Base-by-base conservation (phyloP, 2,888 invertebrate genomes). In the Hoplodrina blanda region DNA sequence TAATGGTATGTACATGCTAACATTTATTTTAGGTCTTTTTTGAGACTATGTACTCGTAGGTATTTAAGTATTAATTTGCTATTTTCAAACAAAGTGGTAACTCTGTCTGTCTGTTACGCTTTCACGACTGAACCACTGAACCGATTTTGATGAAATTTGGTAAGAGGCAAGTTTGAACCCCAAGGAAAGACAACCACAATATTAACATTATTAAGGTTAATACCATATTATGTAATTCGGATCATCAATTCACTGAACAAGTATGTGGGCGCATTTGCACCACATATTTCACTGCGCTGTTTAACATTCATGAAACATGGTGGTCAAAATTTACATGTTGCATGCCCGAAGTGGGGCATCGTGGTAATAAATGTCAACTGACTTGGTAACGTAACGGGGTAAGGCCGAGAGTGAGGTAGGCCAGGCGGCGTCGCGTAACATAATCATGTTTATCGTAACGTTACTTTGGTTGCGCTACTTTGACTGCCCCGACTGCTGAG, bases 241-340 rank as follows among this genome's bases (percentile, higher is more conserved):
- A 55, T 64, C 63, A 79, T 64, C 44, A 71, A 46, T 69, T 56
- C 33, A 62, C 33, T n/a, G 49, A 70, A 67, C 49, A 65, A 65
- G 62, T 57, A 69, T 73, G 64, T 65, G 46, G 60, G 54, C 49
- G 62, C 61, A 59, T 81, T 81, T 78, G 57, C 62, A 68, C 56
- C 60, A 72, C 61, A 72, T 81, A 76, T 62, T 66, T 73, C 79
- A 70, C 72, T 33, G 53, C n/a, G 53, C 71, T 83, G 77, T 68
- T 87, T 86, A 78, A 83, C 76, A 87, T 87, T 85, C 84, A 87
- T 87, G 80, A 73, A 86, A 76, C 79, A 74, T 79, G 66, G 69
- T 85, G 83, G 83, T 77, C 77, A 73, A 80, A 76, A 84, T 85
- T 84, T 79, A 79, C 84, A 84, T 84, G 76, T 84, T 82, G 83